Evolutionary conservation across 2,888 invertebrate genomes (phyloP).

Genomic region (Amorpha juglandis): DNA sequence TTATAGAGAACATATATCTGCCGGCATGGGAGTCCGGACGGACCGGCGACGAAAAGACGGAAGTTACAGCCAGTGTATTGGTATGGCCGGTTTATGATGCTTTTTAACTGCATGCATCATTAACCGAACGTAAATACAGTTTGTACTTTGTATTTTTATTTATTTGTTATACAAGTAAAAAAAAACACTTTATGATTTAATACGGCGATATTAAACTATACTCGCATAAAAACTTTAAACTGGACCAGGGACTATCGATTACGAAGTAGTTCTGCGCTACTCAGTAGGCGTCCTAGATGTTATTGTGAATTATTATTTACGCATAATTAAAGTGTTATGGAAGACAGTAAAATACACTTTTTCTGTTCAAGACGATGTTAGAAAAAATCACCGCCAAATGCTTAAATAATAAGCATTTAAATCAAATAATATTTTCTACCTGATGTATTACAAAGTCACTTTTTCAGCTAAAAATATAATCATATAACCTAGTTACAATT

Average conservation of each 20-base stretch:
- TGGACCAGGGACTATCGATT: neutral
- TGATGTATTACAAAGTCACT: no score
- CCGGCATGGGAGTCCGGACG: neutral
- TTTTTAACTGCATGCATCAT: no score
- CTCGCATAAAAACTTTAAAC: neutral
- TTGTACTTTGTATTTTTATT: no score
- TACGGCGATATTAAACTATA: neutral
- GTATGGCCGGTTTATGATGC: neutral
- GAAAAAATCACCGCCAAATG: no score
- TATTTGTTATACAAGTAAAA: no score
- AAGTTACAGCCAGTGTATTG: slow-evolving; percentile 26
- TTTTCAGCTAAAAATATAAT: no score
- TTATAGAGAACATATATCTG: slow-evolving; percentile 47
- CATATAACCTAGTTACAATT: neutral
- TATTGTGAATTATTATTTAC: neutral
- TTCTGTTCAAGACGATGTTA: no score
- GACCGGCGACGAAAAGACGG: slow-evolving; percentile 9
- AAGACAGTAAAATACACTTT: no score
- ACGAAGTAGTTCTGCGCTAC: neutral
- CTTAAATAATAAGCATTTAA: no score
- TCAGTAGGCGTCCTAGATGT: neutral
- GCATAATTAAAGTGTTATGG: neutral
- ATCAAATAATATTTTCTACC: no score
- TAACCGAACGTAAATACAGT: no score
- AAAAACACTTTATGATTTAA: no score